Percentiles rank a stretch among this genome's conserved stretches.
Conservation (phyloP, 2,113 vertebrate species). For the Entomyzon cyanotis region DNA sequence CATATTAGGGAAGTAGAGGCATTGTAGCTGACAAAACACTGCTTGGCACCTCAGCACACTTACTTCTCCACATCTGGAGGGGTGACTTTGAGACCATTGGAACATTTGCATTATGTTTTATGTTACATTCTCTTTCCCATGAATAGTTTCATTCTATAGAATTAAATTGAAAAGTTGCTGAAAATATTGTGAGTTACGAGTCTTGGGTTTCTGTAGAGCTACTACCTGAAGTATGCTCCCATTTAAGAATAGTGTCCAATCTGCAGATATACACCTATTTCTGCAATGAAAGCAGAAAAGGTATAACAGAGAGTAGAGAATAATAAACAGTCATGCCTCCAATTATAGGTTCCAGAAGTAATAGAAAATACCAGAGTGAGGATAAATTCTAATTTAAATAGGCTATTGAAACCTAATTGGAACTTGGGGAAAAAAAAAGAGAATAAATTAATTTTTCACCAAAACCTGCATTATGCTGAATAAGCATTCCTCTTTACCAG, state of each 20-base stretch:
- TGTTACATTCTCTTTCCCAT: neutral
- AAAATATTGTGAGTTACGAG: neutral
- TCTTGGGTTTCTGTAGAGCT: neutral
- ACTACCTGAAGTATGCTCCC: neutral
- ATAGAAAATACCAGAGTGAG: neutral
- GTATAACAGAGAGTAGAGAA: neutral
- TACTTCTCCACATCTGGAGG: neutral
- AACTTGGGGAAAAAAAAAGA: neutral
- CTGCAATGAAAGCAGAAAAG: neutral
- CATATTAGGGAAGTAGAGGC: neutral
- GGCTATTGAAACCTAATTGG: neutral
- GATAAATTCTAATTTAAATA: conserved; percentile 17
- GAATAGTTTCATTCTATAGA: neutral
- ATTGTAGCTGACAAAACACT: neutral
- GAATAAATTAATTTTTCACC: neutral
- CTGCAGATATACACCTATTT: neutral
- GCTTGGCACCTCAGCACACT: neutral
- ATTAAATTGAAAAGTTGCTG: neutral
- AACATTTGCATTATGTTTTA: neutral
- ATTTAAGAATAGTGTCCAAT: neutral
- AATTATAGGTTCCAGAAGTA: neutral
- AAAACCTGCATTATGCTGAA: neutral
- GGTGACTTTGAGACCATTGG: neutral
- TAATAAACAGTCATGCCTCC: neutral
- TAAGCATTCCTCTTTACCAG: neutral